Evolutionary conservation across 2,888 invertebrate genomes (phyloP), one percentile per base, ranked within the genome.

Genomic region (Mesorhabditis spiculigera): DNA sequence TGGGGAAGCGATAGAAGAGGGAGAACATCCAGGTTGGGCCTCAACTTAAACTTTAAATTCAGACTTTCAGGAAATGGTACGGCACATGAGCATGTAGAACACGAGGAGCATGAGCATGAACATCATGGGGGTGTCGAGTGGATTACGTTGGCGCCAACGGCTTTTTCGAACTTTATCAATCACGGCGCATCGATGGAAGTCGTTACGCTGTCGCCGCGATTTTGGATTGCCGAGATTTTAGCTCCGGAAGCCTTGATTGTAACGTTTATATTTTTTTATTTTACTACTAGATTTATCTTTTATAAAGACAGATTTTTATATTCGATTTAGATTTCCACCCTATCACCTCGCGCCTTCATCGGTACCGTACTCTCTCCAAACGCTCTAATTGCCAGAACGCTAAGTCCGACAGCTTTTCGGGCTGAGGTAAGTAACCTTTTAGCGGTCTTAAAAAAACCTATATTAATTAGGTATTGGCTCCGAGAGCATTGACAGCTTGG

Each of bases 271-370:
- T 63, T 63, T 28, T 16, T 63, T 28, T 8, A 63, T 10, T 63
- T 6, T 63, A 63, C 64, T 28, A 28, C 16, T 63, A n/a, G n/a
- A n/a, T n/a, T n/a, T n/a, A n/a, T n/a, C n/a, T n/a, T n/a, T n/a
- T n/a, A n/a, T n/a, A n/a, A n/a, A n/a, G n/a, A n/a, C n/a, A n/a
- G n/a, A n/a, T n/a, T n/a, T n/a, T n/a, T n/a, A n/a, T 63, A 41
- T 63, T 13, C 4, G 6, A 63, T 75, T 68, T 67, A 80, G 80
- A 66, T 81, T 4, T 76, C 78, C 44, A 73, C 79, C 4, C 71
- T 82, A 0, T 76, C 76, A 5, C 84, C 84, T 2, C 75, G 83
- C 4, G 84, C 84, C 3, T 84, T 84, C 69, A 75, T 84, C 45
- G 81, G 83, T 5, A 80, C 83, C 10, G 75, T 82, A 5, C 71